Conservation (phyloP, 92 coral and sea anemone genomes). For the Epizoanthus fatuus region DNA sequence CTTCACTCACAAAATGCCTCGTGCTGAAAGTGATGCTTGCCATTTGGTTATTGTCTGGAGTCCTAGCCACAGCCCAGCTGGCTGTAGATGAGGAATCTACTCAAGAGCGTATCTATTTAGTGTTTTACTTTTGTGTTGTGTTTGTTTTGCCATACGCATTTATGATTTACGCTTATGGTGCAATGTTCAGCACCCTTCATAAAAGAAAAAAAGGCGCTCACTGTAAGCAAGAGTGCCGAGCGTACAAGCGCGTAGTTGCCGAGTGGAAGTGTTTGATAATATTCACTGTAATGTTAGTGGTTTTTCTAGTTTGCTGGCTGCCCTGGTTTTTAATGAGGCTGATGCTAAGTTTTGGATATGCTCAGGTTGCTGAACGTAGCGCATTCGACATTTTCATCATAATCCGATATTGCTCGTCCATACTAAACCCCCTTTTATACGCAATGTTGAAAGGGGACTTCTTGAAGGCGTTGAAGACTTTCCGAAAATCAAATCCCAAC, state of each 20-base stretch:
- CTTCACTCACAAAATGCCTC: constrained; percentile 20
- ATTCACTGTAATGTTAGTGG: constrained; percentile 14
- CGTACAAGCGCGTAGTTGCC: not conserved
- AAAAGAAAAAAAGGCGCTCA: not conserved
- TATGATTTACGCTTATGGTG: constrained; percentile 24
- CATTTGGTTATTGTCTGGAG: constrained; percentile 15
- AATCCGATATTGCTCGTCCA: constrained; percentile 13
- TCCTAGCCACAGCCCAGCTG: not conserved
- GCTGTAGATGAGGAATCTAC: not conserved
- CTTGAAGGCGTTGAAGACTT: constrained; percentile 6
- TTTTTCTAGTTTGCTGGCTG: constrained; percentile 36
- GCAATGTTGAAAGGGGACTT: constrained; percentile 26
- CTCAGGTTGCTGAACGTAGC: not conserved
- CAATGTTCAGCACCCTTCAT: constrained; percentile 16
- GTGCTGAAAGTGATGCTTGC: not conserved
- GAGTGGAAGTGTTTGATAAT: constrained; percentile 31
- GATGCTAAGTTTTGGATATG: not conserved
- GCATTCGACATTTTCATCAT: not conserved
- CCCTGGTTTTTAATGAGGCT: not conserved
- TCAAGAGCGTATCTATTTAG: not conserved
- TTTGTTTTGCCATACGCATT: constrained; percentile 16
- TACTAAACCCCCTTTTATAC: constrained; percentile 25
- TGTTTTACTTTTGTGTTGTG: not conserved
- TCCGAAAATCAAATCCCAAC: not conserved
- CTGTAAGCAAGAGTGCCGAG: not conserved